These are phyloP conservation scores for Macrophya alboannulata DNA, from an alignment of 2,888 invertebrate species.

Conservation along the genomic window DNA sequence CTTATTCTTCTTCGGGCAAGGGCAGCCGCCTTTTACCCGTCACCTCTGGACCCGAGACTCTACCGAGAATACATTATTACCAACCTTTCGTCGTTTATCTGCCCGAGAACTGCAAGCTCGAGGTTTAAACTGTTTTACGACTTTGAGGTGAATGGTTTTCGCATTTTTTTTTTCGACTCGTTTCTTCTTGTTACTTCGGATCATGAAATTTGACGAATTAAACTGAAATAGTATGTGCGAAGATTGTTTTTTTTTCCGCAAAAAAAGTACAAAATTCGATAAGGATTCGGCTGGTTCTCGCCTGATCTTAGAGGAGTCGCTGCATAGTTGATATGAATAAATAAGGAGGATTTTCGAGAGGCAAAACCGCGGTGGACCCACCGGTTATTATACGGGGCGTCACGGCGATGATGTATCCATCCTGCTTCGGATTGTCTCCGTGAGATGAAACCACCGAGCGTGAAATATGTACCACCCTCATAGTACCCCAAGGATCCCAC, in stretches of 20 bases:
- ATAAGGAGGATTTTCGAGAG: slow-evolving; percentile 75
- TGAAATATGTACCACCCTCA: slow-evolving; percentile 78
- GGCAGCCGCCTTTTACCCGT: slow-evolving; percentile 17
- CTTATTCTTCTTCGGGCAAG: slow-evolving; percentile 24
- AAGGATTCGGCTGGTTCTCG: neutral
- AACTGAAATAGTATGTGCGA: neutral
- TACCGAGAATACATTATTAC: slow-evolving; percentile 49
- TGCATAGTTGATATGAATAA: slow-evolving; percentile 78
- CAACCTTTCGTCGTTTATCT: slow-evolving; percentile 23
- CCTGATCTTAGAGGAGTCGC: slow-evolving; percentile 41
- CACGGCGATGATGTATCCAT: slow-evolving; percentile 79
- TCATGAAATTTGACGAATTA: neutral
- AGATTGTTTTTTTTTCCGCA: neutral
- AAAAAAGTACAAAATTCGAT: neutral
- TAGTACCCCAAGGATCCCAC: slow-evolving; percentile 71
- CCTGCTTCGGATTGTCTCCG: slow-evolving; percentile 79
- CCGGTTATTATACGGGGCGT: slow-evolving; percentile 78
- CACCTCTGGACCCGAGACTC: slow-evolving; percentile 34
- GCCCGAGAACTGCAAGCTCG: neutral
- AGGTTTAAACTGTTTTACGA: slow-evolving; percentile 16
- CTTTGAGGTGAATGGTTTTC: slow-evolving; percentile 1
- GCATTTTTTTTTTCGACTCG: neutral
- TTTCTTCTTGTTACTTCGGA: neutral
- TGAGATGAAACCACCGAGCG: slow-evolving; percentile 79
- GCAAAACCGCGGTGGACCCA: slow-evolving; percentile 48